Base-by-base conservation (phyloP, 2,888 invertebrate species). In the Megastigmus dorsalis region DNA sequence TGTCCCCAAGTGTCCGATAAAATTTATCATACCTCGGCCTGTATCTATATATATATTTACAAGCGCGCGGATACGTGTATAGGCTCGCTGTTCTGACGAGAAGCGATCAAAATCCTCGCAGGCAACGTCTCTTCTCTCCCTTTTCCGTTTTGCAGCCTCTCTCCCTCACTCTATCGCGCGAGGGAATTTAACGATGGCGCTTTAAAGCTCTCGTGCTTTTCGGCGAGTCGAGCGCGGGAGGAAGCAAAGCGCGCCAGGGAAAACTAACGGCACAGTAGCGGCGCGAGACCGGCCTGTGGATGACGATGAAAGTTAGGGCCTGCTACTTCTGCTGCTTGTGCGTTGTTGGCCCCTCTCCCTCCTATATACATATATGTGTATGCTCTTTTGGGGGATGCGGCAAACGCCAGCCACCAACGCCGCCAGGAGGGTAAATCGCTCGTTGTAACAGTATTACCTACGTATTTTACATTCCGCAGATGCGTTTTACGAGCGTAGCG, bases 391-490 rank as follows among this genome's bases (percentile, higher is more conserved):
- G 38, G 38, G 2, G 5, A 5, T 33, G 26, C 52, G 18, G 3
- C 30, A n/a, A 9, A 6, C 15, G 18, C 23, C 55, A 5, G 52
- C 75, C 63, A 76, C 74, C 73, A 67, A 74, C 2, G 52, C 75
- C 63, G 77, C 74, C 73, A 67, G 75, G 72, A 50, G 77, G 79
- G 76, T 78, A 75, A 75, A 79, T 79, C 75, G 79, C 77, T 76
- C 77, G 77, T 78, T 78, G 77, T 75, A 79, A 79, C 77, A 75
- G 79, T 77, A 79, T 79, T 79, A 79, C 77, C 79, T 77, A 77
- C 79, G 78, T 80, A 79, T 79, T 80, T 80, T 79, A 80, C 79
- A 80, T 80, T 80, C 79, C 78, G 77, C 79, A 79, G 80, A 79
- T 80, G 80, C 78, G 79, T 78, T 79, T 80, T 79, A 79, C 79